Conservation (phyloP, 2,888 invertebrate genomes). For the Iphiclides podalirius region DNA sequence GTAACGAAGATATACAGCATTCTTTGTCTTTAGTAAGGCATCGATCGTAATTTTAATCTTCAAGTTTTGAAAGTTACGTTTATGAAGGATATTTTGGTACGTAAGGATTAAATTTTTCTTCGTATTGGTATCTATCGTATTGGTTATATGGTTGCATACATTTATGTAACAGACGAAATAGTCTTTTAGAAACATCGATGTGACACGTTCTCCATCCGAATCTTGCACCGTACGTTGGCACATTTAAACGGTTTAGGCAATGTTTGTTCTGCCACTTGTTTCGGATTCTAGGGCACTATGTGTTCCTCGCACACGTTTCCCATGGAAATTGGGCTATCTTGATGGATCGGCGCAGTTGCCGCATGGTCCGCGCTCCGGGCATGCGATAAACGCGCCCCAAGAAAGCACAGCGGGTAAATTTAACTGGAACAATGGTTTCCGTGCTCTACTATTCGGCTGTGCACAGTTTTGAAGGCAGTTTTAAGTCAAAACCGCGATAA, state of each 20-base stretch:
- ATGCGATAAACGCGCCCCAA: slow-evolving; percentile 13
- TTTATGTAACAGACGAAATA: too few relatives aligned
- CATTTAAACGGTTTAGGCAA: slow-evolving; percentile 31
- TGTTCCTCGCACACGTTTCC: slow-evolving; percentile 53
- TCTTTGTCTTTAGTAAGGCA: too few relatives aligned
- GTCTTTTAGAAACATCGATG: not conserved
- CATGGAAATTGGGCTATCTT: slow-evolving; percentile 74
- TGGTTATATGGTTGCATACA: too few relatives aligned
- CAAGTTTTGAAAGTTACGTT: too few relatives aligned
- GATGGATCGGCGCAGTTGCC: slow-evolving; percentile 59
- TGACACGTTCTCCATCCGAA: not conserved
- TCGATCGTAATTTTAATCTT: too few relatives aligned
- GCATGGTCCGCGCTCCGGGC: slow-evolving; percentile 40
- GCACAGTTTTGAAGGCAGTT: too few relatives aligned
- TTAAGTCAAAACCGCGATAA: too few relatives aligned
- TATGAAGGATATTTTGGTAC: too few relatives aligned
- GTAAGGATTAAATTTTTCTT: too few relatives aligned
- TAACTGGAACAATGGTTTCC: slow-evolving; percentile 1
- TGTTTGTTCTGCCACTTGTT: slow-evolving; percentile 36
- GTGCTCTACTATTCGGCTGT: too few relatives aligned
- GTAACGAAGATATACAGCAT: too few relatives aligned
- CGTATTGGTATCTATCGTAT: too few relatives aligned
- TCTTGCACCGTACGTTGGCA: slow-evolving; percentile 8
- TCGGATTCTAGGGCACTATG: slow-evolving; percentile 34
- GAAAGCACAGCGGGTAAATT: slow-evolving; percentile 18